phyloP scores from a whole-genome alignment of 2,888 invertebrate species.

The Hirtodrosophila trivittata region DNA sequence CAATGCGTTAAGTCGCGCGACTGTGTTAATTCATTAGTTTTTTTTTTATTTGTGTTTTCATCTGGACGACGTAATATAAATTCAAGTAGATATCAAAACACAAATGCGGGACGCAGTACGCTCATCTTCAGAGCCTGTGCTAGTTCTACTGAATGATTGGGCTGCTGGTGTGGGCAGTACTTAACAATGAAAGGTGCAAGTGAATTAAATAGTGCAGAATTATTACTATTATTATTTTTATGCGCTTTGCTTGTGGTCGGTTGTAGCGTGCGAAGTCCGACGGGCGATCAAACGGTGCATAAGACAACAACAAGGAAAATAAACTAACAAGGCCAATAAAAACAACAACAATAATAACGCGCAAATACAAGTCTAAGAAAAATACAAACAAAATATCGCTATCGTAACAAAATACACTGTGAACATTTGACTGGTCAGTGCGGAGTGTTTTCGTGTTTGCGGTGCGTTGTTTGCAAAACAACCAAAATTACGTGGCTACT shows the following conservation, averaged over 20 bases:
- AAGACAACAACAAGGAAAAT: slow-evolving; percentile 64
- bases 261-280: slow-evolving; percentile 39
- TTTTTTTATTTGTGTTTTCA: slow-evolving; percentile 4
- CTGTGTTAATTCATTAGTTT: slow-evolving; percentile 31
- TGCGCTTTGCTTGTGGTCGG: slow-evolving; percentile 44
- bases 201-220: slow-evolving; percentile 60
- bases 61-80: neutral
- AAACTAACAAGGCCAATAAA: slow-evolving; percentile 55
- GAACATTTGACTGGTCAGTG: slow-evolving; percentile 31
- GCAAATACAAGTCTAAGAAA: slow-evolving; percentile 33
- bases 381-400: slow-evolving; percentile 26
- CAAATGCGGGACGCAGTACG: slow-evolving; percentile 9
- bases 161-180: slow-evolving; percentile 19
- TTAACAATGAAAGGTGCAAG: slow-evolving; percentile 61
- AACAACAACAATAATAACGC: slow-evolving; percentile 20
- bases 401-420: slow-evolving; percentile 49
- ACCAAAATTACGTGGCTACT: slow-evolving; percentile 33
- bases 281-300: slow-evolving; percentile 48
- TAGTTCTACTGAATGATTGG: slow-evolving; percentile 13
- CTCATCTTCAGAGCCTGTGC: slow-evolving; percentile 19
- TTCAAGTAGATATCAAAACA: slow-evolving; percentile 16
- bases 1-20: slow-evolving; percentile 11
- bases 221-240: slow-evolving; percentile 40
- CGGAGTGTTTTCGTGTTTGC: neutral
- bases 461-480: slow-evolving; percentile 6